Evolutionary conservation across 2,888 invertebrate species (phyloP).

Genomic region (Bibio marci): DNA sequence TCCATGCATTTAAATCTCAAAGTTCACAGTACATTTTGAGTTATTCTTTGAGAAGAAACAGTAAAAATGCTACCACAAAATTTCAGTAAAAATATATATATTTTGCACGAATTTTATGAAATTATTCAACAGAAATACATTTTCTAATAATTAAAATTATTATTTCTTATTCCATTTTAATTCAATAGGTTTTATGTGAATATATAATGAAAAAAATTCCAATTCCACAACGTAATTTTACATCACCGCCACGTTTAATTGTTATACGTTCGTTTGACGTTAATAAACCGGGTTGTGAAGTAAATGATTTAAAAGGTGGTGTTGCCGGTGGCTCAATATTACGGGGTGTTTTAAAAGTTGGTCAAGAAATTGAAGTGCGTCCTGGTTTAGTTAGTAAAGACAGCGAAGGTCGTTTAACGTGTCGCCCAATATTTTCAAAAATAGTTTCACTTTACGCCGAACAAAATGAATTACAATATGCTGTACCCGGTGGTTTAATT

Average conservation of each 20-base stretch:
- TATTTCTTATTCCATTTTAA: too few species aligned
- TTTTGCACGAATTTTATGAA: too few species aligned
- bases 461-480: constrained; percentile 95
- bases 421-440: constrained; percentile 89
- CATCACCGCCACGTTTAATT: constrained; percentile 86
- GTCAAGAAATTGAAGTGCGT: constrained; percentile 96
- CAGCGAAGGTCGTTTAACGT: constrained; percentile 85
- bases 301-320: constrained; percentile 92
- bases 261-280: constrained; percentile 97
- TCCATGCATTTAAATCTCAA: too few species aligned
- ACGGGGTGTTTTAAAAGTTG: constrained; percentile 88
- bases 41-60: too few species aligned
- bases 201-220: constrained; percentile 98
- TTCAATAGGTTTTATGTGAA: constrained; percentile 64
- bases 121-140: too few species aligned
- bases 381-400: constrained; percentile 97
- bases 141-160: too few species aligned
- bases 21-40: too few species aligned
- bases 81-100: too few species aligned
- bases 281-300: constrained; percentile 98
- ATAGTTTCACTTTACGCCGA: constrained; percentile 96
- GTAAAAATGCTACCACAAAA: too few species aligned
- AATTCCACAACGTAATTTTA: constrained; percentile 87
- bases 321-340: constrained; percentile 98
- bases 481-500: constrained; percentile 98